Evolutionary conservation across 53 echinoderm and acorn worm species (phyloP), one percentile per base, ranked within the genome.

Genomic region (Mesocentrotus franciscanus): DNA sequence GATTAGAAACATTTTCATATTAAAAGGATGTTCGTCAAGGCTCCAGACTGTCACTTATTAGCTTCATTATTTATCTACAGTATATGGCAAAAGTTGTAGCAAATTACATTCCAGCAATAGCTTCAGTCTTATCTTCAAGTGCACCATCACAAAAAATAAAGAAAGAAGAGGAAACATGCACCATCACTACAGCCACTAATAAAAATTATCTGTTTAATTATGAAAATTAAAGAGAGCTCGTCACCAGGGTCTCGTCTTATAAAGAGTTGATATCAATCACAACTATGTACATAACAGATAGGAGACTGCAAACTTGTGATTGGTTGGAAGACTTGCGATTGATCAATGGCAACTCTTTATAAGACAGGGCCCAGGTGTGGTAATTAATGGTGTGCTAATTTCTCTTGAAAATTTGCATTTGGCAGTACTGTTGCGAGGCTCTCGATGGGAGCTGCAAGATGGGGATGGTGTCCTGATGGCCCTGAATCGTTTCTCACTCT

Each of bases 371-470:
- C 92, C 49, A 92, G 92, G 92, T 92, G 72, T 42, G 55, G 49
- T 34, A 72, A 92, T 92, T 72, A 71, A 91, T 49, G 92, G 92
- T 68, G 91, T n/a, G 91, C 91, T 60, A 91, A 91, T 35, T 91
- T 78, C 36, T 78, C 78, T 78, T 78, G 78, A 12, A 78, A 71
- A 78, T 15, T 35, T 12, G 11, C 15, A 78, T 36, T 34, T 34
- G 62, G 62, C 72, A 72, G 72, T 11, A 60, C 60, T 60, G 11
- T 78, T 34, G 36, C 78, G 6, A 35, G 78, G 34, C 78, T 78
- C 78, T 78, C 78, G 36, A 78, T 14, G 16, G 36, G 78, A 78
- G 71, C 1, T 71, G 71, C 71, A 71, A n/a, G 71, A 71, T 27
- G 71, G 71, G 85, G 35, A 84, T 36, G 85, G 35, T 36, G 85